Base-by-base conservation (phyloP, 2,797 vertebrate species). In the Malacoctenus gilli region DNA sequence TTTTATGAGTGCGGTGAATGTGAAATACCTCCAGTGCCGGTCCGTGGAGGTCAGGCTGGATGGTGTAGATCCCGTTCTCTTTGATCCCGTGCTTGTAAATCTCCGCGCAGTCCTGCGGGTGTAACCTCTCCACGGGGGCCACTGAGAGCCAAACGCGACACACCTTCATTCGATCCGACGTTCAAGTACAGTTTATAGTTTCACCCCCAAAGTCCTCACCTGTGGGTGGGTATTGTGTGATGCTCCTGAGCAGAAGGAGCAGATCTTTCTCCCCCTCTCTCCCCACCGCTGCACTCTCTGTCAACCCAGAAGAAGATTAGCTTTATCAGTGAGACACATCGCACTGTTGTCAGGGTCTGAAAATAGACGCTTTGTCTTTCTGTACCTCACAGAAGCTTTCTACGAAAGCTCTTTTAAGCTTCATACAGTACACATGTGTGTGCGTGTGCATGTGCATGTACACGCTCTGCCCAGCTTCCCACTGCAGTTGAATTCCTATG, bases 11-110 rank as follows among this genome's bases (percentile, higher is more conserved):
- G 74, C 5, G 62, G 49, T 72, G 41, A 37, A 61, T 68, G 39
- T 63, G 59, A 76, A 77, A 77, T 85, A 93, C 93, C 92, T 94
- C 92, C 52, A 93, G 60, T 2, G 91, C 87, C 3, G 89, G 88
- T 18, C 77, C 59, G n/a, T 78, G 69, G 49, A 87, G 84, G 66
- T 93, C 90, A 25, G 93, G 93, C 58, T 94, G 93, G 72, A 94
- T 93, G 51, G 92, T 94, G 80, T 94, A 94, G 79, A 94, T 93
- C 43, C 93, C 93, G 16, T 90, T 91, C 59, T 94, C 93, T 85
- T 87, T 89, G 77, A 94, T 93, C 41, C 93, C 93, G 22, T 92
- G 79, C 47, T 77, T 89, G 82, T 92, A 87, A 85, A 94, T 94
- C 82, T 93, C 92, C 15, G 91, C 88, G 69, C 93, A 94, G 68